Base-by-base conservation (phyloP, 2,113 vertebrate species). In the Noctilio leporinus region DNA sequence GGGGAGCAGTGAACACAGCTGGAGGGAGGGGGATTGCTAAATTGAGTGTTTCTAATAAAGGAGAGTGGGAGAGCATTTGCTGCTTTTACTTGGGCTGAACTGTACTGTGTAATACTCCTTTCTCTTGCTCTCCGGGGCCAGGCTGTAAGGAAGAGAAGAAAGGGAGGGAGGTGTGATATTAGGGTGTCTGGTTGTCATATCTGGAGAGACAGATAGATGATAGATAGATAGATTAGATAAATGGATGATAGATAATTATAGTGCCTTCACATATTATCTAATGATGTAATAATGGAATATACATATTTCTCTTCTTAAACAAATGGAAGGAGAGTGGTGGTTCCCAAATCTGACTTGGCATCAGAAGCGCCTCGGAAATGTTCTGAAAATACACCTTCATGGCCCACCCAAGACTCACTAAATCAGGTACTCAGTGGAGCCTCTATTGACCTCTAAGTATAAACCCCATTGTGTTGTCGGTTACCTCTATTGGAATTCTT, bases 1-100 rank as follows among this genome's bases (percentile, higher is more conserved):
- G 94, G 85, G 96, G 59, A 81, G 69, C 87, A 86, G 81, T 28
- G 47, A 95, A 94, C 94, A 47, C 87, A 96, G 97, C 95, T 90
- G 90, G 85, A 96, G 95, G 33, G 92, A 89, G 94, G 91, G 95
- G 96, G 95, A 78, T 95, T 92, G 92, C 95, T 97, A 95, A 96
- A 96, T 86, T 75, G 81, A 96, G 96, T 82, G 96, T 95, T 97
- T 97, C 97, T 97, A 96, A 97, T 97, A 96, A 94, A 91, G 93
- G 96, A 73, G 93, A 95, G 93, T 85, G 91, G 91, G 95, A 95
- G 95, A 89, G 47, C 94, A 95, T 97, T 95, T 90, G 87, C 90
- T 96, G 62, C 88, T 82, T 95, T 87, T 93, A 53, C 95, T 91
- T 49, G 64, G 87, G 38, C 88, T 95, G 40, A 94, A 86, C 45